A percentile compares a stretch with the other conserved stretches of the same genome.
Evolutionary conservation across 1,140 invertebrate species (phyloP).

Genomic region (Drosophila lini): DNA sequence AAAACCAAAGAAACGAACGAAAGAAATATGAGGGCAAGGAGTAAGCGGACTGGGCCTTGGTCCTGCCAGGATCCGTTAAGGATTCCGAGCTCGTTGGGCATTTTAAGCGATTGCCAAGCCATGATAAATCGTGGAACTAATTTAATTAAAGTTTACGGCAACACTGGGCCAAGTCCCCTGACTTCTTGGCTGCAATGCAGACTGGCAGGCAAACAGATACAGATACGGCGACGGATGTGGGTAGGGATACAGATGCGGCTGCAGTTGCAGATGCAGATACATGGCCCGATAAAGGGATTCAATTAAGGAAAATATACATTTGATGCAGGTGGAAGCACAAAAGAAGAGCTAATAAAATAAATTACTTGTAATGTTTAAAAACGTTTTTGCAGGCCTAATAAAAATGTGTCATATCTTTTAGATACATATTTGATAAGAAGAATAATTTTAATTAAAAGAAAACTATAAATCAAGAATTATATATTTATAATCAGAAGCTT

Average conservation of each 20-base stretch:
- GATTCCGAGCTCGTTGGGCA: slow-evolving; percentile 54
- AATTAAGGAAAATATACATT: slow-evolving; percentile 42
- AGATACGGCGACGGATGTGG: slow-evolving; percentile 15
- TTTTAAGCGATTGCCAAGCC: slow-evolving; percentile 78
- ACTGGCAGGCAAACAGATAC: slow-evolving; percentile 7
- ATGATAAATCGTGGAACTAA: slow-evolving; percentile 78
- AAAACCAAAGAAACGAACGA: slow-evolving; percentile 46
- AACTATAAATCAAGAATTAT: neutral
- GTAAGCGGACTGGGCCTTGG: slow-evolving; percentile 30
- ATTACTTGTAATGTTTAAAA: neutral
- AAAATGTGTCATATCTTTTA: neutral
- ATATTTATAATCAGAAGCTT: neutral
- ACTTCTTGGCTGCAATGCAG: slow-evolving; percentile 31
- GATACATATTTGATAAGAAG: neutral
- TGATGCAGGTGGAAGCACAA: neutral
- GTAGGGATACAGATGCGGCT: slow-evolving; percentile 6
- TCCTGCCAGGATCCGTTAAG: slow-evolving; percentile 35
- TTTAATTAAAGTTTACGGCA: slow-evolving; percentile 81
- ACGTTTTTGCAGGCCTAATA: neutral
- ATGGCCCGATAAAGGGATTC: slow-evolving; percentile 44
- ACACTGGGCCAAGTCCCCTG: slow-evolving; percentile 22
- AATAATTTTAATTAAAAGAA: neutral
- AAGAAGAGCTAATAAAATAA: neutral
- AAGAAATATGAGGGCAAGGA: slow-evolving; percentile 25
- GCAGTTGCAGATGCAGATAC: slow-evolving; percentile 43